A percentile compares a stretch with the other conserved stretches of the same genome.
These are phyloP conservation scores for Crepidodera aurea DNA, from an alignment of 2,888 invertebrate genomes.

Conservation along the genomic window DNA sequence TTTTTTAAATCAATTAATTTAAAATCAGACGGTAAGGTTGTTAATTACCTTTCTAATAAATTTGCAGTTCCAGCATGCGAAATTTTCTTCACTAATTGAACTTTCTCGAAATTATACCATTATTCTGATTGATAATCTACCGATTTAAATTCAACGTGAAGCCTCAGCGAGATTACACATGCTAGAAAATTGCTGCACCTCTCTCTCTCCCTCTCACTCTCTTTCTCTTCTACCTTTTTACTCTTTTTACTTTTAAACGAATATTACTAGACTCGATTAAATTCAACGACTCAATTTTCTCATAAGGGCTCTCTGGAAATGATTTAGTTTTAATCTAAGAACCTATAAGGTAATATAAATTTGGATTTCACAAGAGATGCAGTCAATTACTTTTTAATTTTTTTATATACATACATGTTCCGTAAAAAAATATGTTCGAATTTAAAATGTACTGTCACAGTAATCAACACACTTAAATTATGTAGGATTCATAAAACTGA, in stretches of 20 bases:
- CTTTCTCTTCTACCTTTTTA: background rate
- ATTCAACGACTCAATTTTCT: conserved; percentile 12
- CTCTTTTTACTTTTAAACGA: conserved; percentile 4
- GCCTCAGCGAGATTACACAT: conserved; percentile 34
- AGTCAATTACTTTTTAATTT: too few species aligned
- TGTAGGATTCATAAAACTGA: too few species aligned
- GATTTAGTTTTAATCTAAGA: background rate
- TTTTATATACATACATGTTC: too few species aligned
- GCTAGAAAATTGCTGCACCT: conserved; percentile 30
- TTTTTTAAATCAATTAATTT: conserved; percentile 22
- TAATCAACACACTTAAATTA: too few species aligned
- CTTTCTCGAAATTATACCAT: conserved; percentile 35
- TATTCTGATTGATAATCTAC: conserved; percentile 39
- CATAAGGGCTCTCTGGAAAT: conserved; percentile 6
- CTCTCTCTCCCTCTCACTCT: conserved; percentile 13
- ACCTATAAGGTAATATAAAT: background rate
- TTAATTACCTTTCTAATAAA: conserved; percentile 33
- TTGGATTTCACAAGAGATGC: background rate
- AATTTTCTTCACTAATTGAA: conserved; percentile 34
- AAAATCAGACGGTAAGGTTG: conserved; percentile 18
- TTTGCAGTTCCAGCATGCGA: conserved; percentile 26
- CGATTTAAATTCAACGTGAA: conserved; percentile 37
- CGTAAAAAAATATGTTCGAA: too few species aligned
- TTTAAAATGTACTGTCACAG: too few species aligned
- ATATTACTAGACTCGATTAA: conserved; percentile 8